Base-by-base conservation (phyloP, 2,888 invertebrate genomes). In the Napeogenes inachia region DNA sequence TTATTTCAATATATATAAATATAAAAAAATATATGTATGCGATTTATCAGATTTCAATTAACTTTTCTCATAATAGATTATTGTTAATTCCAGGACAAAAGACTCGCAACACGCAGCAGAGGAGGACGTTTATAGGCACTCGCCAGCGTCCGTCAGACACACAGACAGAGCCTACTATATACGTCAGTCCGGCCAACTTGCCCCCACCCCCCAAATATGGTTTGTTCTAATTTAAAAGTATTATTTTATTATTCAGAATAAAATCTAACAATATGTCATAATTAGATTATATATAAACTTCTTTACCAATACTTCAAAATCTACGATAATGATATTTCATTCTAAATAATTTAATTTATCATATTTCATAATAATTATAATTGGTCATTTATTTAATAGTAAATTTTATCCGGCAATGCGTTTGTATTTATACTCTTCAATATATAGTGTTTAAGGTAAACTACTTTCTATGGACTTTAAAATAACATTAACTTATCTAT, bases 161-260 rank as follows among this genome's bases (percentile, higher is more conserved):
- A 1, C 78, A 74, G 45, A 66, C 73, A 57, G 84, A 88, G 70
- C 87, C 89, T 0, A 80, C 87, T 45, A 84, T 89, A 65, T 89
- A 76, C 75, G 86, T 89, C 78, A 90, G 86, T 75, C 90, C 90
- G 45, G 76, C 83, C 75, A 89, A 89, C 68, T 77, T 85, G 62
- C 89, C 89, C 4, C 90, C 89, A 45, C 89, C 90, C 12, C 89
- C 90, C 62, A 89, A 89, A 80, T 89, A 89, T 84, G 89, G 90
- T 89, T 66, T 79, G 81, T 63, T 8, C 10, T 30, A 54, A 54
- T 59, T 2, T 35, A 2, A 35, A 21, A 21, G 21, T 21, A 21
- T 21, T 21, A 1, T 21, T 21, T 21, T 21, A 21, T 21, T 21
- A 21, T 21, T 21, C 21, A 21, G 21, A 21, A 21, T 21, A 21